phyloP scores from a whole-genome alignment of 1,140 invertebrate species.

The Trachymyrmex septentrionalis region DNA sequence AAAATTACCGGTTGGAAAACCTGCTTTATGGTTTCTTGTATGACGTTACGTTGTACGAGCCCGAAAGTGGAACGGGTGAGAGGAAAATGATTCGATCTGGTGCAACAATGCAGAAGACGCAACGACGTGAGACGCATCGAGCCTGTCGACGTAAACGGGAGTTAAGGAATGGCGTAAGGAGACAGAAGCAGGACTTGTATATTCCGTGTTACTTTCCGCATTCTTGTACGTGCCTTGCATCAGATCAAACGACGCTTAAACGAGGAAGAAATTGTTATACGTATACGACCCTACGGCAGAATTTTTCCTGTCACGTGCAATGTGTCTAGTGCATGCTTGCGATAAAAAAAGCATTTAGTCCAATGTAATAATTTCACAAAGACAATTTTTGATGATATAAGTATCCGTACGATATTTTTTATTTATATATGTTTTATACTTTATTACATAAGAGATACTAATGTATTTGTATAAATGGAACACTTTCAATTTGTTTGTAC shows the following conservation, averaged over 20 bases:
- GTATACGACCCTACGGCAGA: slow-evolving; percentile 10
- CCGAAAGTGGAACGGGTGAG: slow-evolving; percentile 41
- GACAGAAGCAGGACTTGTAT: slow-evolving; percentile 44
- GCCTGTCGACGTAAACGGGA: slow-evolving; percentile 39
- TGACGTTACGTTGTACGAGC: slow-evolving; percentile 46
- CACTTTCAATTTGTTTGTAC: too few species aligned
- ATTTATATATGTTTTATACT: not conserved
- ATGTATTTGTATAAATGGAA: not conserved
- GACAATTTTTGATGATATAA: not conserved
- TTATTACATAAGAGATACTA: not conserved
- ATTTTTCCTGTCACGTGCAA: slow-evolving; percentile 33
- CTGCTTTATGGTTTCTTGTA: slow-evolving; percentile 64
- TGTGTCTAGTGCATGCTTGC: not conserved
- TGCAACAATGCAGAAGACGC: slow-evolving; percentile 70
- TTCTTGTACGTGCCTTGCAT: slow-evolving; percentile 42
- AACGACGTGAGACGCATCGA: slow-evolving; percentile 59
- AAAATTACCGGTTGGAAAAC: slow-evolving; percentile 62
- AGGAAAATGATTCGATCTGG: slow-evolving; percentile 73
- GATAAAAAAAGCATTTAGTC: not conserved
- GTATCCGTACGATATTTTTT: not conserved
- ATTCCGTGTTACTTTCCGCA: slow-evolving; percentile 33
- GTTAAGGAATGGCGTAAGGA: slow-evolving; percentile 48
- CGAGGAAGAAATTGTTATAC: slow-evolving; percentile 38
- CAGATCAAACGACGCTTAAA: slow-evolving; percentile 6
- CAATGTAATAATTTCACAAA: not conserved